A percentile compares a stretch with the other conserved stretches of the same genome.
Evolutionary conservation across 2,888 invertebrate genomes (phyloP).

Genomic region (Nasonovia ribisnigri): DNA sequence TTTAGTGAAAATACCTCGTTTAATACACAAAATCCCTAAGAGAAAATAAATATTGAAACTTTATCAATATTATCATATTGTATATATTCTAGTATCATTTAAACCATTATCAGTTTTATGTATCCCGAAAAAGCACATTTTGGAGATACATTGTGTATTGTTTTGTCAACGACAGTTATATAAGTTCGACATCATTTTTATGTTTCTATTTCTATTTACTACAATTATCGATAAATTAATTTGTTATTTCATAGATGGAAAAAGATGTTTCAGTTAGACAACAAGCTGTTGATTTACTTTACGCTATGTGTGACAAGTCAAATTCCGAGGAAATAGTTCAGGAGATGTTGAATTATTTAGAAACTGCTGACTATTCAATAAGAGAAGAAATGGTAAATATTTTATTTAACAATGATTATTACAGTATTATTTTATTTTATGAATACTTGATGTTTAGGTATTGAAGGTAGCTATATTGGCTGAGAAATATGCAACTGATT

Average conservation of each 20-base stretch:
- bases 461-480: constrained; percentile 98
- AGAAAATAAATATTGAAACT: too few species aligned
- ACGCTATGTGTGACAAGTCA: constrained; percentile 99
- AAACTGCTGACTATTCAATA: constrained; percentile 99
- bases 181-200: constrained; percentile 6
- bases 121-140: too few species aligned
- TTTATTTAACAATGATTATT: constrained; percentile 16
- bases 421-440: constrained; percentile 32
- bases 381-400: constrained; percentile 94
- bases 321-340: constrained; percentile 99
- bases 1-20: too few species aligned
- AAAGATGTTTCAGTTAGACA: constrained; percentile 98
- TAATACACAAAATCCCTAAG: too few species aligned
- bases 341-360: constrained; percentile 98
- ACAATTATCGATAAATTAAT: not conserved
- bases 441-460: constrained; percentile 72
- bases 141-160: too few species aligned
- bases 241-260: constrained; percentile 79
- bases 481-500: constrained; percentile 99
- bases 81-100: too few species aligned
- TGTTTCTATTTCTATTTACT: not conserved
- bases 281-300: constrained; percentile 96
- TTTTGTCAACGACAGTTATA: not conserved
- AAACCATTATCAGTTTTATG: too few species aligned
- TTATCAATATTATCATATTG: too few species aligned